Evolutionary conservation across 2,113 vertebrate species (phyloP).

Genomic region (Casuarius casuarius): DNA sequence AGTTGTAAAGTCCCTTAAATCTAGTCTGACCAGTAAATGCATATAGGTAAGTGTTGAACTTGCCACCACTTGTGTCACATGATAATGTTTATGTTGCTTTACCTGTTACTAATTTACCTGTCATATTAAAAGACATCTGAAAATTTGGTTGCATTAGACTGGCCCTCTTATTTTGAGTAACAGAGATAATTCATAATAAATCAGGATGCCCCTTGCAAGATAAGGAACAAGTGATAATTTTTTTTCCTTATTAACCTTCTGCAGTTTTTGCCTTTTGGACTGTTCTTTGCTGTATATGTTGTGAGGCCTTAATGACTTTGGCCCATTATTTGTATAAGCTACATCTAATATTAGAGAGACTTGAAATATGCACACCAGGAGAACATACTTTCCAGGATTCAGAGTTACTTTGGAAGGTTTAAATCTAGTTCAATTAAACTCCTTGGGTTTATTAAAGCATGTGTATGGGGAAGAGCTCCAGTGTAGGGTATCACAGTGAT

Average conservation of each 20-base stretch:
- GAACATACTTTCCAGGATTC: neutral
- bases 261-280: neutral
- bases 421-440: neutral
- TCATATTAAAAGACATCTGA: neutral
- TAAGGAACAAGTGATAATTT: neutral
- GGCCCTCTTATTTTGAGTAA: neutral
- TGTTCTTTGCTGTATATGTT: fast-evolving
- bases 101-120: neutral
- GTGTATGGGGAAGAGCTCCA: neutral
- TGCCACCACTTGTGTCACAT: neutral
- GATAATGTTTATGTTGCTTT: neutral
- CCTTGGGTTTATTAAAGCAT: neutral
- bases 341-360: neutral
- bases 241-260: neutral
- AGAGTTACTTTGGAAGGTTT: neutral
- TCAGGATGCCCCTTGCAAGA: neutral
- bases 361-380: neutral
- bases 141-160: neutral
- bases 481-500: neutral
- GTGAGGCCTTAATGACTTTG: neutral
- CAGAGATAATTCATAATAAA: neutral
- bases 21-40: neutral
- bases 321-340: neutral
- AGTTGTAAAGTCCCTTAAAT: neutral
- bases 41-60: neutral